Base-by-base conservation (phyloP, 2,113 vertebrate species). In the Epinephelus moara region DNA sequence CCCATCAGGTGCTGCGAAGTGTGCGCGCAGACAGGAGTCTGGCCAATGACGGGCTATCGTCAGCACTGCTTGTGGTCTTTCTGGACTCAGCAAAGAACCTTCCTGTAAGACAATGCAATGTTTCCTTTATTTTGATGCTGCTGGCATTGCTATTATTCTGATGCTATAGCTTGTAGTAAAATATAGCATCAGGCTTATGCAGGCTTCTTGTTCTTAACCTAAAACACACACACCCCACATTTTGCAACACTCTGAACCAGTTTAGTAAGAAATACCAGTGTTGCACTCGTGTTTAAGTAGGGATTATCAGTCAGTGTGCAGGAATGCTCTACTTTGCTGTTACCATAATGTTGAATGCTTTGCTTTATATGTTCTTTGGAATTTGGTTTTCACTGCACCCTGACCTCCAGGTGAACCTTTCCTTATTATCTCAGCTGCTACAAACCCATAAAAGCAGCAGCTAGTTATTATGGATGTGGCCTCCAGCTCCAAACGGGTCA, bases 71-170 rank as follows among this genome's bases (percentile, higher is more conserved):
- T 57, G 95, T 99, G 85, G 93, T 98, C 60, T 97, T 97, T 89
- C 93, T 99, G 93, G 98, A 99, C 91, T 98, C 97, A 0, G 98
- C 98, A 18, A 95, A 96, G 91, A 99, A 98, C 87, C 95, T 99
- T 59, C 98, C 98, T 3, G 98, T 99, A 97, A 96, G 97, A 96
- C 10, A 5, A 21, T 40, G 13, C 27, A 21, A 4, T 68, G 30
- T 25, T 75, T 4, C 49, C n/a, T 64, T 59, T 72, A 15, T 67
- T 75, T 30, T 42, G 10, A 67, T 0, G 12, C 64, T 0, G 15
- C 30, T 63, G 13, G 11, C 10, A 47, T 3, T 25, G 57, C 45
- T 37, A 0, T 50, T 60, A 25, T 47, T 63, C 15, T 49, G 33
- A 53, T 70, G 21, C 27, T 52, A 2, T 66, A 70, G 42, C 49